Evolutionary conservation across 1,140 invertebrate species (phyloP), one percentile per base, ranked within the genome.

Genomic region (Zaprionus kolodkinae): DNA sequence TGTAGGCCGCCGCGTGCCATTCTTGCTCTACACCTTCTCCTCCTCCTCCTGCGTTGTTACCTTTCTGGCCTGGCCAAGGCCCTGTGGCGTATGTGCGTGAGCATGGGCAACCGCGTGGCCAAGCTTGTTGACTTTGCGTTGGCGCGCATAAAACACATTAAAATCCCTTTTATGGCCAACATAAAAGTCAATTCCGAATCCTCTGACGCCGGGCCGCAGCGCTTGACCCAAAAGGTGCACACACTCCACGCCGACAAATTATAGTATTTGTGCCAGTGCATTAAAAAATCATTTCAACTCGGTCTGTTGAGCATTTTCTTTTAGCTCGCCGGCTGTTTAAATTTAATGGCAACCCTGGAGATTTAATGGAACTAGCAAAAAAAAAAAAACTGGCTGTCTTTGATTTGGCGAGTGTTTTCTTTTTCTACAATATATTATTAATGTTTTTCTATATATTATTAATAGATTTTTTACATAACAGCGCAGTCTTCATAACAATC

Each of bases 151-250:
- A 82, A 87, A 83, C 76, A 77, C 80, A 87, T 83, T 87, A 88
- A 87, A 87, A 81, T 80, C 84, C 70, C 72, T 83, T 86, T 87
- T 83, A 80, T 83, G 77, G 70, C 70, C 60, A 71, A 78, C 79
- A 88, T 87, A 88, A 88, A 87, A 87, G 83, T 88, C 84, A 88
- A 80, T 81, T 79, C 59, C 77, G 75, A 88, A 78, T 83, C 70
- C 77, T 62, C 50, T 21, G 56, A 33, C 36, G 33, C 40, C 40
- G 60, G 33, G 65, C 70, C 45, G 38, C 9, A 59, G 55, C 54
- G 59, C 59, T 64, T 75, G 72, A 75, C 52, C 68, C 43, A 54
- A 64, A 71, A 68, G 36, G 65, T 68, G 57, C n/a, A 25, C 56
- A n/a, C 56, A n/a, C 40, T 60, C 25, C 12, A 33, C 30, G 30